Evolutionary conservation across 2,888 invertebrate genomes (phyloP).

Genomic region (Hesperia comma): DNA sequence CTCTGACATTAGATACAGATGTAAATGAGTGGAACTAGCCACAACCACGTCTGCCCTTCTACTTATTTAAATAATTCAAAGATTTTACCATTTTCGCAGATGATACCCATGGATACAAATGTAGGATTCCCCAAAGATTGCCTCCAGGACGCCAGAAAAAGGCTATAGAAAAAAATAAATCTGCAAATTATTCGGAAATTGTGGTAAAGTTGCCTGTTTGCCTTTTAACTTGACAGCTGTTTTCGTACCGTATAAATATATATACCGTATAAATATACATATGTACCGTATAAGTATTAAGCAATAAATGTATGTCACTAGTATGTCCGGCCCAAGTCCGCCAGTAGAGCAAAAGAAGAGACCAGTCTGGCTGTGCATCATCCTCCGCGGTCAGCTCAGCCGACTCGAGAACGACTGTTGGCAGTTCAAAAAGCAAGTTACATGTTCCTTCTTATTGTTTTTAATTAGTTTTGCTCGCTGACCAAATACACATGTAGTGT

Average conservation of each 20-base stretch:
- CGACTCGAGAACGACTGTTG: slow-evolving; percentile 49
- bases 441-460: background rate
- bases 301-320: background rate
- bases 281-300: too few relatives aligned
- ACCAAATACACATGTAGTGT: too few relatives aligned
- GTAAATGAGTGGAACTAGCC: too few relatives aligned
- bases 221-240: background rate
- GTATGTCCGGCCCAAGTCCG: slow-evolving; percentile 56
- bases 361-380: slow-evolving; percentile 26
- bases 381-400: slow-evolving; percentile 44
- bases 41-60: too few relatives aligned
- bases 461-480: too few relatives aligned
- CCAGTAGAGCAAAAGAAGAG: slow-evolving; percentile 56
- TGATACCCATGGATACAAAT: slow-evolving; percentile 44
- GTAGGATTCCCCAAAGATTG: slow-evolving; percentile 65
- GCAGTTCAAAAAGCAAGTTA: slow-evolving; percentile 45
- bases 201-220: slow-evolving; percentile 41
- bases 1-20: too few relatives aligned
- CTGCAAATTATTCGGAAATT: slow-evolving; percentile 44
- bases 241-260: background rate
- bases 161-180: slow-evolving; percentile 45
- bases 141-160: slow-evolving; percentile 45
- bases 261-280: too few relatives aligned
- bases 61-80: too few relatives aligned
- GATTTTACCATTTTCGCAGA: slow-evolving; percentile 3